Conservation (phyloP, 2,797 vertebrate genomes). For the Tenualosa thibaudeaui region DNA sequence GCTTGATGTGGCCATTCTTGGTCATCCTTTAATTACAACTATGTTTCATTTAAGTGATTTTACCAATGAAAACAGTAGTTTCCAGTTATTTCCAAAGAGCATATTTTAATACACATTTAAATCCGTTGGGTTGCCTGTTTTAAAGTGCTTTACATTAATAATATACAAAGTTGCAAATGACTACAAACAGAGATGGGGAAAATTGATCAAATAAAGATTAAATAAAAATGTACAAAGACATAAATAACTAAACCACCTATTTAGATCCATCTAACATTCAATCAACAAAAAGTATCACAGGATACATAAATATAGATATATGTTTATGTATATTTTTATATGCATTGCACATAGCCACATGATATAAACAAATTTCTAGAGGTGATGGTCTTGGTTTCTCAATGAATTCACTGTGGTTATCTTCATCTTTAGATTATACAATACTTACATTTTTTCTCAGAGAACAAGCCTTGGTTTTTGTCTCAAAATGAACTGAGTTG, state of each 20-base stretch:
- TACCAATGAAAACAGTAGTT: constrained; percentile 20
- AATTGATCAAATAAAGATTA: constrained; percentile 55
- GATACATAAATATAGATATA: constrained; percentile 66
- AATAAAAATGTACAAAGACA: constrained; percentile 69
- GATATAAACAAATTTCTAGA: constrained; percentile 72
- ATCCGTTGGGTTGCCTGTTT: constrained; percentile 69
- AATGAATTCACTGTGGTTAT: constrained; percentile 59
- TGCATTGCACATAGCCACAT: constrained; percentile 97
- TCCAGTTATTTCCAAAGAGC: constrained; percentile 51
- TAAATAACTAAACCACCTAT: constrained; percentile 52
- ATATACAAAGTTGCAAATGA: constrained; percentile 71
- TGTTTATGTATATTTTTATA: constrained; percentile 48
- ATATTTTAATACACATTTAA: constrained; percentile 66
- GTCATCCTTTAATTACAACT: background rate
- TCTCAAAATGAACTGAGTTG: constrained; percentile 53
- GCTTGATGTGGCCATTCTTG: background rate
- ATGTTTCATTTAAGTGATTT: background rate
- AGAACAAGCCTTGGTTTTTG: constrained; percentile 52
- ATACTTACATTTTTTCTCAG: constrained; percentile 63
- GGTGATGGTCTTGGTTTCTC: constrained; percentile 56
- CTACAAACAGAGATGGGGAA: constrained; percentile 62
- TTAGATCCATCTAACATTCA: constrained; percentile 60
- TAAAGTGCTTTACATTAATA: constrained; percentile 93
- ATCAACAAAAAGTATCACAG: constrained; percentile 78
- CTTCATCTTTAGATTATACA: constrained; percentile 69